A percentile compares a stretch with the other conserved stretches of the same genome.
Evolutionary conservation across 2,888 invertebrate species (phyloP).

Genomic region (Odontocolon sp.): DNA sequence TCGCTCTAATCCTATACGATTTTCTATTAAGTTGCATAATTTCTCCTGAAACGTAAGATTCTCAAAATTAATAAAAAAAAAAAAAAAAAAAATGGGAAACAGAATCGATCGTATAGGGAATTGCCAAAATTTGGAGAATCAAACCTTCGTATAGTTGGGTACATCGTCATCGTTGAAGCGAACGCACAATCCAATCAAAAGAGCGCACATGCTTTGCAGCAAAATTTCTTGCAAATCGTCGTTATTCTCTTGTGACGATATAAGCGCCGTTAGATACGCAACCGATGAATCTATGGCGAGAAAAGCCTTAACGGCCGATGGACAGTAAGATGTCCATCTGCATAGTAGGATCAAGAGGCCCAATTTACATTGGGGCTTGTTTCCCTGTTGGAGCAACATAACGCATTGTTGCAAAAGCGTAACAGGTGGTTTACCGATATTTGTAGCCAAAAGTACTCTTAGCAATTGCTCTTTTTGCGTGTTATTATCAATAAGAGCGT

Average conservation of each 20-base stretch:
- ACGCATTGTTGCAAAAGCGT: slow-evolving; percentile 95
- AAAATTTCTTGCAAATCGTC: slow-evolving; percentile 95
- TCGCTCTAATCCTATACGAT: slow-evolving; percentile 94
- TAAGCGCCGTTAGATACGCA: slow-evolving; percentile 89
- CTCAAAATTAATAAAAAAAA: not conserved
- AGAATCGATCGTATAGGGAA: too few relatives aligned
- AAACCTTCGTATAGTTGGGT: slow-evolving; percentile 86
- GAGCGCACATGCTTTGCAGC: slow-evolving; percentile 94
- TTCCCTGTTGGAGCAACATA: slow-evolving; percentile 90
- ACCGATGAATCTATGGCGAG: slow-evolving; percentile 90
- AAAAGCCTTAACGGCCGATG: slow-evolving; percentile 91
- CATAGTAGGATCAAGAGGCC: slow-evolving; percentile 95
- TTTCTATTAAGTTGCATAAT: slow-evolving; percentile 91
- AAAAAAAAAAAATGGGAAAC: too few relatives aligned
- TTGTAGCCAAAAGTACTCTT: slow-evolving; percentile 93
- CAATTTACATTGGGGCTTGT: slow-evolving; percentile 91
- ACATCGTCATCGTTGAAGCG: slow-evolving; percentile 93
- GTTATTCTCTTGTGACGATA: slow-evolving; percentile 87
- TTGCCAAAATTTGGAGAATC: slow-evolving; percentile 35
- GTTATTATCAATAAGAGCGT: slow-evolving; percentile 93
- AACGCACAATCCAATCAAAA: slow-evolving; percentile 95
- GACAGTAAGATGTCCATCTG: slow-evolving; percentile 93
- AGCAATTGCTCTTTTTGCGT: slow-evolving; percentile 94
- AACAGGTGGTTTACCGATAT: slow-evolving; percentile 91
- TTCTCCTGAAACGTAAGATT: slow-evolving; percentile 82